Base-by-base conservation (phyloP, 2,797 vertebrate genomes). In the Scomberomorus guttatus region DNA sequence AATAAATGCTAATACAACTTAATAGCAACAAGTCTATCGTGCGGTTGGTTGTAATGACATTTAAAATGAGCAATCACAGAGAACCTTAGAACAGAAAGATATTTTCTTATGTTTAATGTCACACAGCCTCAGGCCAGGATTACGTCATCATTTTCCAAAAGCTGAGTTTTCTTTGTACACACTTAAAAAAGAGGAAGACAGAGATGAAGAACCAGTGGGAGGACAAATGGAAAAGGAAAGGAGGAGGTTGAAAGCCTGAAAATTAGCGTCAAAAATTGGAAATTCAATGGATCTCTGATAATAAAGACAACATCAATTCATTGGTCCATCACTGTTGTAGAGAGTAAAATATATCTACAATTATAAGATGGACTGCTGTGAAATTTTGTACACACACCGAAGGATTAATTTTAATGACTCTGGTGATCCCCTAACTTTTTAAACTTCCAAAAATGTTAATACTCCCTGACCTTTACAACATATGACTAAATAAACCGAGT, bases 391-490 rank as follows among this genome's bases (percentile, higher is more conserved):
- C 17, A n/a, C 32, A 29, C 54, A 54, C 52, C 2, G 34, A 37
- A 37, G 37, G 57, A 51, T 51, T 50, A 37, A 50, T 51, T 17
- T 48, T 20, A 32, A 65, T 69, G 20, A 63, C 59, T 68, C 60
- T 57, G 29, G 48, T 39, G 52, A 70, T 67, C 20, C 18, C 12
- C 3, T 61, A 73, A 86, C 73, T 85, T 86, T 57, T 32, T 34
- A 72, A 56, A 37, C 75, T 73, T 73, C 29, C 37, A 5, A 59
- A 82, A 87, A 25, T 63, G 71, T 62, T 65, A 55, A 65, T 67
- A 60, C 8, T 25, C 11, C 44, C 34, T 80, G 75, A 89, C 90
- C 86, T 89, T 78, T 82, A 66, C 63, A 77, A 63, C 80, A 83
- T 83, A 83, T 78, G 87, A 75, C 69, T 46, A 66, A 68, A 37